phyloP scores from a whole-genome alignment of 2,797 vertebrate genomes.

The Pseudochromis fuscus region DNA sequence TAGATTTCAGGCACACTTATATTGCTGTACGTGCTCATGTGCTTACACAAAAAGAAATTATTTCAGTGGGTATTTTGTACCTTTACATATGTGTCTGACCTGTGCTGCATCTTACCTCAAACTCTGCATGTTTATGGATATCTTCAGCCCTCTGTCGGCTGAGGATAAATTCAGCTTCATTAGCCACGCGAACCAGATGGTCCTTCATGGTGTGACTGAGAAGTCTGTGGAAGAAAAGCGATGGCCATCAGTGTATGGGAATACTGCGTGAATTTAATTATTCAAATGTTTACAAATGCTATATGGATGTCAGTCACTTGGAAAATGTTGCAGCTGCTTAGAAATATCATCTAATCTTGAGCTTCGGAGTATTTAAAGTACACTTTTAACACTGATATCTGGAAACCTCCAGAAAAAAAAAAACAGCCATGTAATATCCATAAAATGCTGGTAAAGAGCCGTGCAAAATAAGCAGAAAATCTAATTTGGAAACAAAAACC shows the following conservation, averaged over 20 bases:
- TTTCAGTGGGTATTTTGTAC: neutral
- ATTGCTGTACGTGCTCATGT: too few species aligned
- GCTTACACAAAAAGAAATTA: neutral
- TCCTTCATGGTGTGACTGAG: conserved; percentile 99
- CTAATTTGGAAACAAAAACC: conserved; percentile 70
- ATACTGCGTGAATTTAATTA: neutral
- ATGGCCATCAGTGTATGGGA: conserved; percentile 29
- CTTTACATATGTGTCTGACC: neutral
- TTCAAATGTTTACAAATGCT: neutral
- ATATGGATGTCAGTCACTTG: neutral
- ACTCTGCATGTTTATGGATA: conserved; percentile 97
- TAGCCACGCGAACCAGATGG: conserved; percentile 97
- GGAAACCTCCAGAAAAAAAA: conserved; percentile 4
- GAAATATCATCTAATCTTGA: conserved; percentile 22
- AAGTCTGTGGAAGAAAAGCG: conserved; percentile 84
- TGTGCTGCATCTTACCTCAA: conserved; percentile 89
- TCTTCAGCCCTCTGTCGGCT: conserved; percentile 97
- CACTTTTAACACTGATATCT: conserved; percentile 44
- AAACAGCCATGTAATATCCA: conserved; percentile 72
- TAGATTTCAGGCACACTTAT: neutral
- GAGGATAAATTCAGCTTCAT: conserved; percentile 98
- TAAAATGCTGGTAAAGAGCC: conserved; percentile 64
- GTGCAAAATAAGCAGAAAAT: conserved; percentile 83
- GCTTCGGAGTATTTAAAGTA: conserved; percentile 42
- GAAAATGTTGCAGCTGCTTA: conserved; percentile 1